Percentiles rank a stretch among this genome's conserved stretches.
phyloP scores from a whole-genome alignment of 2,797 vertebrate genomes.

The Artibeus jamaicensis region DNA sequence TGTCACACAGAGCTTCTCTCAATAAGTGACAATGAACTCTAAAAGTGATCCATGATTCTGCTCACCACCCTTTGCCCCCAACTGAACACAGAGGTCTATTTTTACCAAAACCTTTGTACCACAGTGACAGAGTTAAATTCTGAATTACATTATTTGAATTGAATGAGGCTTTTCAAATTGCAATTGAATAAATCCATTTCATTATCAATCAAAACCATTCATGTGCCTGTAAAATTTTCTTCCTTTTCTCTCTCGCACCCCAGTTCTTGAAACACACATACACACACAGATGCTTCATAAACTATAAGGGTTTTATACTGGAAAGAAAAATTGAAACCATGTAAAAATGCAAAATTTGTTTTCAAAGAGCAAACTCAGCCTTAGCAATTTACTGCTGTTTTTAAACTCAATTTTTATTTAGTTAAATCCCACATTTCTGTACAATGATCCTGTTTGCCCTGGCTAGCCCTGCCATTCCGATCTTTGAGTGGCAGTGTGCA shows the following conservation, averaged over 20 bases:
- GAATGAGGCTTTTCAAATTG: background rate
- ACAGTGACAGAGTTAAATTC: background rate
- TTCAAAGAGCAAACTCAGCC: background rate
- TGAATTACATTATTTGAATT: background rate
- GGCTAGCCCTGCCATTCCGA: background rate
- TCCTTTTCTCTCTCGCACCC: background rate
- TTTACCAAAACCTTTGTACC: background rate
- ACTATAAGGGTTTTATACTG: background rate
- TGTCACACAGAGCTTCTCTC: background rate
- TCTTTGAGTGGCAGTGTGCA: background rate
- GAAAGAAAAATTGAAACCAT: background rate
- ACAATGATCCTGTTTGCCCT: background rate
- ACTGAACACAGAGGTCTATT: background rate
- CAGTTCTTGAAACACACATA: background rate
- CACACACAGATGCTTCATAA: background rate
- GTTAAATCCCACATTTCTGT: background rate
- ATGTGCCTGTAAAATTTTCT: constrained; percentile 31
- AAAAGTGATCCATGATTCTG: background rate
- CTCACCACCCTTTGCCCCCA: background rate
- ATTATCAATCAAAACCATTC: constrained; percentile 46
- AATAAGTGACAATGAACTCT: background rate
- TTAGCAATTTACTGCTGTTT: background rate
- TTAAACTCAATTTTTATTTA: background rate
- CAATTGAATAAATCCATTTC: constrained; percentile 46
- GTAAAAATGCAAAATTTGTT: background rate